A percentile compares a stretch with the other conserved stretches of the same genome.
phyloP scores from a whole-genome alignment of 2,888 invertebrate genomes.

The Phrixothrix hirtus region DNA sequence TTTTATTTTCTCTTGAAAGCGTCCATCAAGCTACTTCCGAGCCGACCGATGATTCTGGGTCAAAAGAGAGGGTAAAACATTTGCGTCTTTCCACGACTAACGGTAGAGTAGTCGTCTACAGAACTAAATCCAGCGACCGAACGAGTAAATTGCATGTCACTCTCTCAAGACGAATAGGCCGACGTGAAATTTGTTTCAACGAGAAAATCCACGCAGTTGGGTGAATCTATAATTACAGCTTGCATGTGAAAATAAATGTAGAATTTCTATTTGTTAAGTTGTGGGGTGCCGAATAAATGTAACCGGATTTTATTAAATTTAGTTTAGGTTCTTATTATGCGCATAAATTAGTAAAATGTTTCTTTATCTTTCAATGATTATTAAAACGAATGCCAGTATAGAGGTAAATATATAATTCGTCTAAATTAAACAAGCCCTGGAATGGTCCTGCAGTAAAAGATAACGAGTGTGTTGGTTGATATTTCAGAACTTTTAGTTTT shows the following conservation, averaged over 20 bases:
- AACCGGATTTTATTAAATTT: too few relatives aligned
- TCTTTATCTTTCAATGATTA: too few relatives aligned
- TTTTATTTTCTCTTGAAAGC: conserved; percentile 41
- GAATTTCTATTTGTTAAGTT: too few relatives aligned
- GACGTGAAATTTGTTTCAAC: conserved; percentile 55
- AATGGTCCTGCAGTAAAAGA: too few relatives aligned
- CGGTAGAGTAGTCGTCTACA: conserved; percentile 38
- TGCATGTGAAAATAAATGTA: conserved; percentile 1
- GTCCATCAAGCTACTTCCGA: conserved; percentile 33
- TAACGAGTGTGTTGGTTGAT: too few relatives aligned
- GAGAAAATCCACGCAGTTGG: conserved; percentile 34
- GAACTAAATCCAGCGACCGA: conserved; percentile 49
- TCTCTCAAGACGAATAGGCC: conserved; percentile 53
- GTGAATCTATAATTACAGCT: conserved; percentile 21
- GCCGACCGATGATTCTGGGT: conserved; percentile 34
- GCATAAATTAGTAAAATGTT: too few relatives aligned
- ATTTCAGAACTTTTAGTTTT: too few relatives aligned
- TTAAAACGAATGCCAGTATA: too few relatives aligned
- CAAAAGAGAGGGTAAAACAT: conserved; percentile 17
- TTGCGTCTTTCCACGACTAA: conserved; percentile 24
- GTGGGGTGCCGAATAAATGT: too few relatives aligned
- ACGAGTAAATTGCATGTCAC: conserved; percentile 55
- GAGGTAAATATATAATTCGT: too few relatives aligned
- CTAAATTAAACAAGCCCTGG: too few relatives aligned
- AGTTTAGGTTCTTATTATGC: too few relatives aligned